These are phyloP conservation scores for Bradysia coprophila DNA, from an alignment of 1,140 invertebrate genomes.

Conservation along the genomic window DNA sequence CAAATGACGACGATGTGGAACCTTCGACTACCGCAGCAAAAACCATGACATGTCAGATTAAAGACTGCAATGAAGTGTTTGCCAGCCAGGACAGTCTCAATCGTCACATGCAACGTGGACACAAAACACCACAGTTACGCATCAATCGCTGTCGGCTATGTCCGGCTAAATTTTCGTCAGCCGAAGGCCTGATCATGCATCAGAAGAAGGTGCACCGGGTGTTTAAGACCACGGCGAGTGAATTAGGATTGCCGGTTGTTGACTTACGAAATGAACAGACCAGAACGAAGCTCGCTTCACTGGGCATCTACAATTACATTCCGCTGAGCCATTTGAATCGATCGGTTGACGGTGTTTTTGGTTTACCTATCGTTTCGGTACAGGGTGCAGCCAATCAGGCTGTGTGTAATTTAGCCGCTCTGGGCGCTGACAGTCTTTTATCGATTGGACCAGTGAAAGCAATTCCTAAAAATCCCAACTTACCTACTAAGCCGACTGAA, in stretches of 20 bases:
- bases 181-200: slow-evolving; percentile 42
- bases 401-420: slow-evolving; percentile 34
- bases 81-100: neutral
- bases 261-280: slow-evolving; percentile 45
- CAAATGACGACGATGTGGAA: neutral
- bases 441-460: slow-evolving; percentile 49
- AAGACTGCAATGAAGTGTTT: slow-evolving; percentile 1
- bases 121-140: slow-evolving; percentile 9
- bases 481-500: too few relatives aligned
- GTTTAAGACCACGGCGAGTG: slow-evolving; percentile 24
- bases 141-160: slow-evolving; percentile 47
- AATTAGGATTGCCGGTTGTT: slow-evolving; percentile 50
- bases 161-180: slow-evolving; percentile 46
- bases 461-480: slow-evolving; percentile 32
- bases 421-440: slow-evolving; percentile 43
- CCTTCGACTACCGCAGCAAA: slow-evolving; percentile 14
- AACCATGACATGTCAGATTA: slow-evolving; percentile 11
- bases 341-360: slow-evolving; percentile 40
- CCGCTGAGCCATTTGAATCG: slow-evolving; percentile 43
- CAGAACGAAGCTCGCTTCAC: slow-evolving; percentile 35
- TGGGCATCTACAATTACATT: slow-evolving; percentile 56
- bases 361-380: slow-evolving; percentile 49
- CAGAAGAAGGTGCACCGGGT: slow-evolving; percentile 26
- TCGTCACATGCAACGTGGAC: neutral
- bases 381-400: slow-evolving; percentile 41